Percentiles rank a stretch among this genome's conserved stretches.
phyloP scores from a whole-genome alignment of 2,888 invertebrate species.

The Phania funesta region DNA sequence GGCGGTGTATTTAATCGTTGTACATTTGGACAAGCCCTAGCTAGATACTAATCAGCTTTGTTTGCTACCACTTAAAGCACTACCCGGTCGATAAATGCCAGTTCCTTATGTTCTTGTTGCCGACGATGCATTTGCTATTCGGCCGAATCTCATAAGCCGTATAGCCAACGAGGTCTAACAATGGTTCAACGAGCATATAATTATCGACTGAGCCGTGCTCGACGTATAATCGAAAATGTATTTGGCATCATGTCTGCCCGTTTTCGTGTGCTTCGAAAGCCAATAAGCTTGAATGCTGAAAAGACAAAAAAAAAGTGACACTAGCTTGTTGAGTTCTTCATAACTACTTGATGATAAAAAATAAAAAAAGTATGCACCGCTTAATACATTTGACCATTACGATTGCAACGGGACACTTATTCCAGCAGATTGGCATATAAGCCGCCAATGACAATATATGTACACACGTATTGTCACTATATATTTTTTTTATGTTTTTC shows the following conservation, averaged over 20 bases:
- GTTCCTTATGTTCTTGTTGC: conserved; percentile 16
- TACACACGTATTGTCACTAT: no score
- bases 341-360: background rate
- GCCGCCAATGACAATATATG: no score
- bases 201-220: conserved; percentile 18
- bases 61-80: background rate
- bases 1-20: no score
- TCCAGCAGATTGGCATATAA: background rate
- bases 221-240: conserved; percentile 8
- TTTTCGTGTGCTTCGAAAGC: background rate
- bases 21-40: conserved; percentile 4
- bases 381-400: background rate
- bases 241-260: conserved; percentile 7
- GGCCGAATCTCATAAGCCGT: background rate
- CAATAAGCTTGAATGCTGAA: background rate
- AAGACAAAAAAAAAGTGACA: background rate
- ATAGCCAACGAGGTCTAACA: no score
- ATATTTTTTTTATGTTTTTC: no score
- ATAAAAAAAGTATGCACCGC: background rate
- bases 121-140: conserved; percentile 19
- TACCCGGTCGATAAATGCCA: background rate
- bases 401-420: background rate
- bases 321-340: conserved; percentile 3
- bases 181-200: background rate
- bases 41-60: background rate